Percentiles rank a stretch among this genome's conserved stretches.
Conservation (phyloP, 1,140 invertebrate genomes). For the Diuraphis noxia region DNA sequence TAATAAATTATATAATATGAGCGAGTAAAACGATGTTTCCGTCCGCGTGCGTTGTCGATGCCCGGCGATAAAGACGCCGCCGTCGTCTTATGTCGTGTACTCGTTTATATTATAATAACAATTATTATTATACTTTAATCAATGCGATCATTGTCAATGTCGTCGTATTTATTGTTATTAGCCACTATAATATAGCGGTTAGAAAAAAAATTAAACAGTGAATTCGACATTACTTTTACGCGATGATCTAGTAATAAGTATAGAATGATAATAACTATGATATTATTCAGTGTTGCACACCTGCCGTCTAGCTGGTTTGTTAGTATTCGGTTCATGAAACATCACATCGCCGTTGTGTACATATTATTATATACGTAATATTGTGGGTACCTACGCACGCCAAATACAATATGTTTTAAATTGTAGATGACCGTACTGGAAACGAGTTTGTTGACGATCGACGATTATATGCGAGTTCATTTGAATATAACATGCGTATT, state of each 20-base stretch:
- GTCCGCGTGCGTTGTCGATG: not conserved
- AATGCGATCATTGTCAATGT: constrained; percentile 8
- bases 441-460: constrained; percentile 15
- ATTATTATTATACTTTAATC: not conserved
- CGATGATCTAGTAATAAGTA: not conserved
- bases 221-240: not conserved
- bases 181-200: not conserved
- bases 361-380: not conserved
- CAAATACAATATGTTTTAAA: not conserved
- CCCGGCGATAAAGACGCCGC: not conserved
- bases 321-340: not conserved
- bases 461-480: not conserved
- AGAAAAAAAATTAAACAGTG: not conserved
- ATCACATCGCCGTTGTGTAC: not conserved
- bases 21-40: not conserved
- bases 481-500: constrained; percentile 2
- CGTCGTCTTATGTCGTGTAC: not conserved
- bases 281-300: not conserved
- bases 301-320: not conserved
- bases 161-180: not conserved
- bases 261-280: not conserved
- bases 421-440: constrained; percentile 14
- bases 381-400: not conserved
- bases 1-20: not conserved
- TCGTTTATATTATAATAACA: not conserved